phyloP scores from a whole-genome alignment of 2,888 invertebrate species.

The Drosophila sordidula region DNA sequence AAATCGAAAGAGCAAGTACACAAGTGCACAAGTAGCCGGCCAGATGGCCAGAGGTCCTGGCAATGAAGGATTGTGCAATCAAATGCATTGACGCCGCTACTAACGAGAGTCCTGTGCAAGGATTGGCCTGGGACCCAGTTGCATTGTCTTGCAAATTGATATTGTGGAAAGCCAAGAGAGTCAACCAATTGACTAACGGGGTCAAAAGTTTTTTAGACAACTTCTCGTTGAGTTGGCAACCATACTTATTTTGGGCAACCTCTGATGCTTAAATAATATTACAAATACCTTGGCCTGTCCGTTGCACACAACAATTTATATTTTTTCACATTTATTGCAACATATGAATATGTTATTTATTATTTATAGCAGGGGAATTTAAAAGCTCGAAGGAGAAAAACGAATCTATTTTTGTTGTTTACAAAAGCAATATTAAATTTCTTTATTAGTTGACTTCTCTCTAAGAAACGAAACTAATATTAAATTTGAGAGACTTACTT shows the following conservation, averaged over 20 bases:
- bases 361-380: too few relatives aligned
- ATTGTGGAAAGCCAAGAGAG: conserved; percentile 41
- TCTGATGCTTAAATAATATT: conserved; percentile 4
- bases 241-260: conserved; percentile 35
- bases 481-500: neutral
- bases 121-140: conserved; percentile 18
- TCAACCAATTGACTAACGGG: conserved; percentile 44
- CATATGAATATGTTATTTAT: too few relatives aligned
- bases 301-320: neutral
- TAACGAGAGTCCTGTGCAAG: conserved; percentile 39
- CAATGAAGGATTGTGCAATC: conserved; percentile 71
- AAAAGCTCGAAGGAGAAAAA: neutral
- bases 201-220: conserved; percentile 50
- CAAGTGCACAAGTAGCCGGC: conserved; percentile 50
- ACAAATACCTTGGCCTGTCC: conserved; percentile 2
- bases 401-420: neutral
- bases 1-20: conserved; percentile 47
- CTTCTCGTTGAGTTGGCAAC: conserved; percentile 51
- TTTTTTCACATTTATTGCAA: neutral
- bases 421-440: neutral
- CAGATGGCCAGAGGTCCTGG: conserved; percentile 36
- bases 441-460: neutral
- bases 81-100: conserved; percentile 64
- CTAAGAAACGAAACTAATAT: too few relatives aligned
- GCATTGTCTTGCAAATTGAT: conserved; percentile 74